Base-by-base conservation (phyloP, 2,888 invertebrate genomes). In the Argyra leucocephala region DNA sequence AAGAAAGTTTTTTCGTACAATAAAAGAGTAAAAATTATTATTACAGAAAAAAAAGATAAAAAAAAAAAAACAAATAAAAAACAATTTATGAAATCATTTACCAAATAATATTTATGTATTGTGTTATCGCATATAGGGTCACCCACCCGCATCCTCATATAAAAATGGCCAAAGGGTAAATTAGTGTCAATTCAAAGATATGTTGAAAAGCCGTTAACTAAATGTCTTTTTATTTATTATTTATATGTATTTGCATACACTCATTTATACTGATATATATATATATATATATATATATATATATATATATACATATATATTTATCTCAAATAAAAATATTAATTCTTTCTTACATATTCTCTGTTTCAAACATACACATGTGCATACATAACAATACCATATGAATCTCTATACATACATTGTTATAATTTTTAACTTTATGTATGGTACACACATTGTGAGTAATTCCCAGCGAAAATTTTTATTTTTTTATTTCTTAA, bases 151-250 rank as follows among this genome's bases (percentile, higher is more conserved):
- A n/a, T 48, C 48, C 12, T 48, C 48, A 15, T 5, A 48, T 48
- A 48, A 15, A 18, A 5, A 48, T 48, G 48, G 48, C 48, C 48
- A 48, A 48, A 48, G 48, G 48, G 48, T 48, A 48, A 48, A 48
- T 48, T 48, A 48, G 48, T 48, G 48, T 48, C 48, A 48, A 48
- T 48, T 48, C 48, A 48, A 48, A 48, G 48, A 48, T 48, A 48
- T 48, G 48, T 48, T 48, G 48, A 48, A 48, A 48, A 48, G 15
- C 48, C 48, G 48, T 48, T 48, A 48, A 48, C 48, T 48, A 48
- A 48, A 48, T 48, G n/a, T 48, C 15, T 48, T 48, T 48, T 48
- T 48, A 6, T 48, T 48, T 48, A 1, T 48, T 48, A 18, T 48
- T 18, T 48, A 18, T 48, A 37, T 37, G 12, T 37, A 15, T 37